phyloP scores from a whole-genome alignment of 2,113 vertebrate genomes.

The Orycteropus afer region DNA sequence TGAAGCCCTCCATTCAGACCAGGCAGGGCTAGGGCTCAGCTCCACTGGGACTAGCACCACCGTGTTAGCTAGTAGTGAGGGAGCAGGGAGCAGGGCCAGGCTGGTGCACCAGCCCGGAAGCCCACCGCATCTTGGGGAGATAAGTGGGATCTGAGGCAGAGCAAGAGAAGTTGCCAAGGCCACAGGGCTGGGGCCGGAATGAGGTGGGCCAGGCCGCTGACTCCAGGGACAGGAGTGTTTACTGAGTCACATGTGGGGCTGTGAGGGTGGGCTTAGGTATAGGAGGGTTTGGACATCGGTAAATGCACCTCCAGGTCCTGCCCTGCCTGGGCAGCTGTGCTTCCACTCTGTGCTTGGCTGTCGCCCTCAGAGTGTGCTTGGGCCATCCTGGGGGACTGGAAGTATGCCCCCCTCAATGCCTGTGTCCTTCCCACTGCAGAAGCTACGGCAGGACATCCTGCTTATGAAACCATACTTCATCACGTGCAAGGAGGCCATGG shows the following conservation, averaged over 20 bases:
- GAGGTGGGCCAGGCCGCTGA: not conserved
- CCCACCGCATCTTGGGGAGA: not conserved
- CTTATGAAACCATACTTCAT: constrained; percentile 99
- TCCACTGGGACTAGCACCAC: not conserved
- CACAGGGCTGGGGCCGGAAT: not conserved
- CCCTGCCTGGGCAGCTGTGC: not conserved
- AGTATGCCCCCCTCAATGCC: not conserved
- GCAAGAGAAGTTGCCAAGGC: not conserved
- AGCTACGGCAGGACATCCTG: constrained; percentile 97
- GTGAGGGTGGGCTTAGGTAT: too few species aligned
- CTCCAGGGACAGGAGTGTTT: not conserved
- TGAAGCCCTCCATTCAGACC: not conserved
- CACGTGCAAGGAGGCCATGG: constrained; percentile 98
- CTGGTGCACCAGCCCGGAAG: too few species aligned
- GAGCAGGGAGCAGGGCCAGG: not conserved
- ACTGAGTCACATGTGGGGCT: not conserved
- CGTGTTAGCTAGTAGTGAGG: too few species aligned
- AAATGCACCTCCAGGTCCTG: not conserved
- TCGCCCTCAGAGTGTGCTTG: not conserved
- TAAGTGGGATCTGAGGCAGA: not conserved
- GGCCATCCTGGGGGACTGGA: not conserved
- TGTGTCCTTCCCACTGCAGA: constrained; percentile 84
- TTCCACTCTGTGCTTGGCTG: not conserved
- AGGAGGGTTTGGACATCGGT: not conserved
- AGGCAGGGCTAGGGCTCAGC: too few species aligned